Base-by-base conservation (phyloP, 2,888 invertebrate species). In the Hydropsyche betteni region DNA sequence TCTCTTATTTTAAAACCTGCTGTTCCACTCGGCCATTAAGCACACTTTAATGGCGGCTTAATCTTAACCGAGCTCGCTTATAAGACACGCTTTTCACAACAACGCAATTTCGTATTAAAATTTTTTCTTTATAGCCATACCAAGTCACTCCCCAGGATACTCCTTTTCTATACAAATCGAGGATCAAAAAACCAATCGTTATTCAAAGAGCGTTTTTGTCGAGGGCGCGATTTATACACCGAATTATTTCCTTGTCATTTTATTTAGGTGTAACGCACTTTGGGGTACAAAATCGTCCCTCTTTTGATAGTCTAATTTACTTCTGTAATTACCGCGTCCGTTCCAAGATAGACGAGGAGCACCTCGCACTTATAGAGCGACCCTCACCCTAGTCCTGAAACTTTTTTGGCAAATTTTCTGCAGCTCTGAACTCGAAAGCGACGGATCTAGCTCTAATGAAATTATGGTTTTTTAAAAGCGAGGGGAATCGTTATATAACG, bases 181-280 rank as follows among this genome's bases (percentile, higher is more conserved):
- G 44, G 44, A 10, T 44, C 44, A 44, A 10, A 44, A 44, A 86
- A 85, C 87, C 87, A 87, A 87, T 88, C 87, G 87, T 86, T 85
- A 87, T 88, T 88, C 87, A 86, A 86, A 86, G 86, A 83, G 85
- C 82, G 81, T 78, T 80, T 80, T 80, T 78, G 77, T 75, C 79
- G 52, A 82, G 44, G 79, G 84, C 64, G 3, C 61, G 84, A 87
- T 88, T 87, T 87, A 88, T 86, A 82, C 80, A 81, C 84, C 83
- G 86, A 87, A 87, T 87, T 87, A 87, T 87, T 86, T 87, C 86
- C 87, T 85, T 87, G 87, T 87, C 87, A 87, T 87, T 87, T 87
- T 87, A 88, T 87, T 86, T 84, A 86, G 83, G 74, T 71, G 68
- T 71, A 71, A 55, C 55, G 72, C 74, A 64, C 53, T 44, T 73